Evolutionary conservation across 2,113 vertebrate genomes (phyloP).

Genomic region (Sarotherodon lohbergeri): DNA sequence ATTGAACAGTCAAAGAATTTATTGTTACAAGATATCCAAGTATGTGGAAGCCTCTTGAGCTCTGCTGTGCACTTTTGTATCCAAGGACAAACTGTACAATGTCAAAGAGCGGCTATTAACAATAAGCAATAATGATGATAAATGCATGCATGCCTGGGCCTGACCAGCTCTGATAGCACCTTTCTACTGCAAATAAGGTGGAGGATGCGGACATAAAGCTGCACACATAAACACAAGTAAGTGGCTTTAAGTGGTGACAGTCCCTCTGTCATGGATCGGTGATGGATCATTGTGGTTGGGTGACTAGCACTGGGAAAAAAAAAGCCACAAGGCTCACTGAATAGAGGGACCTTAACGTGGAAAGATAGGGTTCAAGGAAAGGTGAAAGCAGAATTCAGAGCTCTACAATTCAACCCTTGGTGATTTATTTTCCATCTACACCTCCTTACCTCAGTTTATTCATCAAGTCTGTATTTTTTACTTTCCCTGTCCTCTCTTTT

Average conservation of each 20-base stretch:
- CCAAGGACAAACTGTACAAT: not conserved
- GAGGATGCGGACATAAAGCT: not conserved
- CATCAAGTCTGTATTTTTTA: not conserved
- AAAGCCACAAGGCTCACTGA: slow-evolving; percentile 28
- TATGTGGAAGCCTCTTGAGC: not conserved
- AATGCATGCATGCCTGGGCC: slow-evolving; percentile 28
- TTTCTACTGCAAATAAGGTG: not conserved
- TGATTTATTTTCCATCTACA: not conserved
- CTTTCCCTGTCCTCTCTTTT: not conserved
- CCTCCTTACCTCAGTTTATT: not conserved
- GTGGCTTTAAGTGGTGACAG: slow-evolving; percentile 34
- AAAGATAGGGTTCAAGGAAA: slow-evolving; percentile 42
- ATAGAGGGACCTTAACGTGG: slow-evolving; percentile 15
- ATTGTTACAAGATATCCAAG: not conserved
- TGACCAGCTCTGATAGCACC: slow-evolving; percentile 5
- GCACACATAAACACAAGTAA: not conserved
- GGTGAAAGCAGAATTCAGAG: slow-evolving; percentile 17
- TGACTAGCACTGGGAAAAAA: not conserved
- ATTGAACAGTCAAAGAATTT: not conserved
- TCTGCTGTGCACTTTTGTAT: not conserved
- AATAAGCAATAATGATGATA: not conserved
- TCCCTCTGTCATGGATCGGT: slow-evolving; percentile 35
- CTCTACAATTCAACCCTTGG: not conserved
- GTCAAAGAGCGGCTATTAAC: not conserved
- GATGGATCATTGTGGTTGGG: slow-evolving; percentile 41